A percentile compares a stretch with the other conserved stretches of the same genome.
phyloP scores from a whole-genome alignment of 53 echinoderm and acorn worm genomes.

The Luidia sarsii region DNA sequence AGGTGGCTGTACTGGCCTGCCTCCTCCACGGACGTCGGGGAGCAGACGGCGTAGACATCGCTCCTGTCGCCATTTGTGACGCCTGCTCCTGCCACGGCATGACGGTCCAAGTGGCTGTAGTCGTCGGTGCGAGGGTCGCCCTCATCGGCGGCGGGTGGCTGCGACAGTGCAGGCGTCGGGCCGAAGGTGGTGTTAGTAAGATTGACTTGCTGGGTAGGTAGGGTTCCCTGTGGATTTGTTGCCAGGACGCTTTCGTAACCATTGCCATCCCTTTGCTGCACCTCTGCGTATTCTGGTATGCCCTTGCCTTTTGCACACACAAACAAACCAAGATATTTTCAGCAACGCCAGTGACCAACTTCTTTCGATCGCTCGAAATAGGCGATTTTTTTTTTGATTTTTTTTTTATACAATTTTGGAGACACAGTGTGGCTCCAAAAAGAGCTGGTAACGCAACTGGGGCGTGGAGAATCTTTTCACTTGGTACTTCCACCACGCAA shows the following conservation, averaged over 20 bases:
- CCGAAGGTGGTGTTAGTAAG: constrained; percentile 14
- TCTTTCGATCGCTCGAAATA: no score
- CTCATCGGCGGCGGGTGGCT: background rate
- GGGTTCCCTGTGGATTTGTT: background rate
- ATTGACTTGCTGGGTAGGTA: constrained; percentile 1
- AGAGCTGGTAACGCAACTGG: no score
- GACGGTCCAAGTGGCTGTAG: constrained; percentile 27
- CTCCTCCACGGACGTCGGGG: background rate
- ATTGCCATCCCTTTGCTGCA: background rate
- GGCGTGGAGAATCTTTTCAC: no score
- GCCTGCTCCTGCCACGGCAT: no score
- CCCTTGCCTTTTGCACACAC: no score
- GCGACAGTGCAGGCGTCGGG: no score
- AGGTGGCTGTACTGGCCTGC: constrained; percentile 19
- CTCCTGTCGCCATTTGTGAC: background rate
- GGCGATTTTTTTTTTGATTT: no score
- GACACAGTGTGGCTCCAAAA: no score
- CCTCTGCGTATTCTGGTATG: background rate
- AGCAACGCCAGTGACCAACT: no score
- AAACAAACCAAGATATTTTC: no score
- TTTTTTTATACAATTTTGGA: no score
- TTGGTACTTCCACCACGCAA: no score
- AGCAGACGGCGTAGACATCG: background rate
- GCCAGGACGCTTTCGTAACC: background rate
- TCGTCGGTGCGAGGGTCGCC: background rate